Evolutionary conservation across 1,140 invertebrate species (phyloP).

Genomic region (Pseudobourletiella spinata): DNA sequence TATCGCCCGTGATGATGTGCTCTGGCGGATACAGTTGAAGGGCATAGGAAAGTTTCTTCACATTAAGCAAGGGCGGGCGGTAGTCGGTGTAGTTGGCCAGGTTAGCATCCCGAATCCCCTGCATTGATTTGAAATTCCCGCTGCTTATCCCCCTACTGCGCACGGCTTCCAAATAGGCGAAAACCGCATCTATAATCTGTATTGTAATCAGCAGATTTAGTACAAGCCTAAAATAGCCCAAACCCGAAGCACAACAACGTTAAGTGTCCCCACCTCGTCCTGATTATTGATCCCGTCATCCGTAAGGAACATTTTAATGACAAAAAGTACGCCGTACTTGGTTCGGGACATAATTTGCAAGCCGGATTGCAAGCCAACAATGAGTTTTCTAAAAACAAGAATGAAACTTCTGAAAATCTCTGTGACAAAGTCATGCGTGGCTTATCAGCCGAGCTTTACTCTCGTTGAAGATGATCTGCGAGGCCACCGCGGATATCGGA

Average conservation of each 20-base stretch:
- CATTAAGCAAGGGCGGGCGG: slow-evolving; percentile 37
- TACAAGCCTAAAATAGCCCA: background rate
- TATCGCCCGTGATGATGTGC: slow-evolving; percentile 65
- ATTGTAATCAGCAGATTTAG: background rate
- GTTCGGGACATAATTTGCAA: background rate
- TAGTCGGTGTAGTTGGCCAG: slow-evolving; percentile 54
- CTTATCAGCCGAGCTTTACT: background rate
- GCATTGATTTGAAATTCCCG: slow-evolving; percentile 64
- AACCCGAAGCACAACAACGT: background rate
- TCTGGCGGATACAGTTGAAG: slow-evolving; percentile 69
- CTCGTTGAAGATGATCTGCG: background rate
- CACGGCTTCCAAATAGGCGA: slow-evolving; percentile 65
- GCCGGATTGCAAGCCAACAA: background rate
- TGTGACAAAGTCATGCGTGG: too few species aligned
- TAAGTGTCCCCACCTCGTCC: slow-evolving; percentile 45
- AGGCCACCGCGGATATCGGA: background rate
- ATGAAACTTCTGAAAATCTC: background rate
- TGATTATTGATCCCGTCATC: slow-evolving; percentile 65
- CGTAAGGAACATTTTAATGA: slow-evolving; percentile 63
- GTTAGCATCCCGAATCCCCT: slow-evolving; percentile 58
- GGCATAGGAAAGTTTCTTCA: slow-evolving; percentile 62
- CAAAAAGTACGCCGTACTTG: slow-evolving; percentile 51
- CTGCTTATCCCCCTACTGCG: slow-evolving; percentile 51
- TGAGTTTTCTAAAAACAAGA: background rate
- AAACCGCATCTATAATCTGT: slow-evolving; percentile 57